Evolutionary conservation across 1,140 invertebrate species (phyloP), one percentile per base, ranked within the genome.

Genomic region (Pogonognathellus flavescens): DNA sequence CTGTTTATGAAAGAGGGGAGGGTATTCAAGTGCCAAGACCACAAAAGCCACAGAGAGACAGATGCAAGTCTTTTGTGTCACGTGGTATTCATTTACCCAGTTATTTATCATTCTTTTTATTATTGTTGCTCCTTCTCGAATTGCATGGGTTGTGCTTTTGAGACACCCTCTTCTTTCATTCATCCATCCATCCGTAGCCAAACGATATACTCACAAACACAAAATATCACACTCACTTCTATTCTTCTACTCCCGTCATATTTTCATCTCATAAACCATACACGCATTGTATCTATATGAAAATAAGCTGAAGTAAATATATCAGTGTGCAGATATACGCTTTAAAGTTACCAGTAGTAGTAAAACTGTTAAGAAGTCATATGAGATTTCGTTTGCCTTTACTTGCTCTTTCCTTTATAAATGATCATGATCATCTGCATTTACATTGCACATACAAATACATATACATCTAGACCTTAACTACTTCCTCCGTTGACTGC

Each of bases 101-200:
- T 86, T 87, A 87, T 87, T 87, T 87, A 87, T 87, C 84, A 87
- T 87, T 66, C 82, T 87, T 85, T 85, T 84, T 86, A 84, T 83
- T 86, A 83, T 83, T 60, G 55, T 84, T 86, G 83, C 80, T 86
- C 20, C 83, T 84, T 84, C 83, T 86, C 86, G 31, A 84, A 86
- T 86, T 86, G 86, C 86, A 86, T 84, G 83, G 86, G 86, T 70
- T 86, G 86, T 83, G 82, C 85, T 86, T 83, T 80, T 50, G 20
- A 83, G 52, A 59, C 41, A 50, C 57, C 60, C 85, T 85, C 41
- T 81, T 72, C 66, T 70, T 84, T 84, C 60, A 59, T 53, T 25
- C 80, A 81, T 81, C 50, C 31, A 22, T 81, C 22, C 49, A 81
- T 81, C 80, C 80, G 80, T 81, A 25, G n/a, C 70, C 70, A 49